Evolutionary conservation across 2,113 vertebrate genomes (phyloP), one percentile per base, ranked within the genome.

Genomic region (Eira barbara): DNA sequence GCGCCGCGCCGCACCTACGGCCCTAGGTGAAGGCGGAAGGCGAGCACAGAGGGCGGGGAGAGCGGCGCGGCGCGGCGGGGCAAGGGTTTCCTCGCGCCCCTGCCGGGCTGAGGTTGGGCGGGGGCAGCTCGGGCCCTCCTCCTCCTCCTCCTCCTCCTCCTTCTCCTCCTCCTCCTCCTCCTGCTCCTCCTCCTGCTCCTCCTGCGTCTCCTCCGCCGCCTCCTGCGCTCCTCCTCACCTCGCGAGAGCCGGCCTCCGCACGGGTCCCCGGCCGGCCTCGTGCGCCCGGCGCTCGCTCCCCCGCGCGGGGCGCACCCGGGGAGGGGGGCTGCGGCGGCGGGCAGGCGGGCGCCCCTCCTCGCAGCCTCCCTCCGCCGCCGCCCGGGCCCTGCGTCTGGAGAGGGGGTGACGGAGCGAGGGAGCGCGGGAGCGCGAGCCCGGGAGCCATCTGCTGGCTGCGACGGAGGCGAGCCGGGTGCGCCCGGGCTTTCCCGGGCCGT

Each of bases 381-480:
- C 86, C 21, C 12, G 36, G 87, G 85, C 96, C 76, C n/a, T 29
- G 97, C 74, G 47, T 36, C 74, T 84, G 96, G 55, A 82, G 91
- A 74, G 36, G 65, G 39, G 55, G 57, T 69, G 59, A 69, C 89
- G 6, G 63, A 67, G 89, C 1, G 67, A n/a, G 74, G 34, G 25
- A 21, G 84, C 14, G 91, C 45, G 74, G 34, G 25, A 21, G 81
- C 14, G 91, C 45, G 91, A 80, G 89, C 91, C 97, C 80, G 97
- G 93, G 98, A n/a, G 98, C 98, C 98, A 97, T 89, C 98, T 98
- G 76, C 98, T 96, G 98, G 98, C 94, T 29, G 63, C 90, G 0
- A 10, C 42, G 25, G 55, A 29, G 86, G 61, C 59, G 55, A 42
- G 36, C 74, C 34, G 45, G 47, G 12, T 13, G 59, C 0, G 59